These are phyloP conservation scores for Seladonia tumulorum DNA, from an alignment of 2,888 invertebrate genomes.

Conservation along the genomic window DNA sequence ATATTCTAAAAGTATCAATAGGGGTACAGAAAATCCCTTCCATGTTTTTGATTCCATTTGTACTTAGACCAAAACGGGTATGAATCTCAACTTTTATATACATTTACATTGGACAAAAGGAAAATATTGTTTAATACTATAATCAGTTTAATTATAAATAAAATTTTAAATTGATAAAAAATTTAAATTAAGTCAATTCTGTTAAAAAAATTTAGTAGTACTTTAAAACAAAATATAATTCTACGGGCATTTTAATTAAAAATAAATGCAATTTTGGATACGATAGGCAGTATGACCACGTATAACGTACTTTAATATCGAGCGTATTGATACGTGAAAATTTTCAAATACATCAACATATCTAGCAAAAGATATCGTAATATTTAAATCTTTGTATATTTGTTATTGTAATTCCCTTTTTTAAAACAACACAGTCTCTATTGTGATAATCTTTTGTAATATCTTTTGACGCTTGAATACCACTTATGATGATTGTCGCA, in stretches of 20 bases:
- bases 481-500: slow-evolving; percentile 35
- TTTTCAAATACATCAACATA: slow-evolving; percentile 13
- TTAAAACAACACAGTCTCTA: slow-evolving; percentile 20
- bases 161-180: slow-evolving; percentile 39
- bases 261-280: slow-evolving; percentile 24
- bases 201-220: slow-evolving; percentile 24
- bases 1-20: slow-evolving; percentile 38
- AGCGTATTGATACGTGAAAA: slow-evolving; percentile 7
- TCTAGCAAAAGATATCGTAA: slow-evolving; percentile 5
- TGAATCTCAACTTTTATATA: slow-evolving; percentile 23
- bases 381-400: slow-evolving; percentile 13
- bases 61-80: slow-evolving; percentile 42
- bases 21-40: slow-evolving; percentile 30
- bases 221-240: slow-evolving; percentile 39
- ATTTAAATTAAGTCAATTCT: slow-evolving; percentile 16
- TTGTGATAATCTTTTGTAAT: slow-evolving; percentile 19
- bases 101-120: not conserved
- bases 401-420: slow-evolving; percentile 17
- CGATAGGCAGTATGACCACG: slow-evolving; percentile 14
- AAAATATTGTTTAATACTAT: slow-evolving; percentile 4
- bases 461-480: slow-evolving; percentile 23
- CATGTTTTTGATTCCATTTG: slow-evolving; percentile 41
- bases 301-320: slow-evolving; percentile 41
- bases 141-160: slow-evolving; percentile 32
- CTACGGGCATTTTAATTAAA: slow-evolving; percentile 34